These are phyloP conservation scores for Diglossa brunneiventris DNA, from an alignment of 2,113 vertebrate genomes.

Conservation along the genomic window DNA sequence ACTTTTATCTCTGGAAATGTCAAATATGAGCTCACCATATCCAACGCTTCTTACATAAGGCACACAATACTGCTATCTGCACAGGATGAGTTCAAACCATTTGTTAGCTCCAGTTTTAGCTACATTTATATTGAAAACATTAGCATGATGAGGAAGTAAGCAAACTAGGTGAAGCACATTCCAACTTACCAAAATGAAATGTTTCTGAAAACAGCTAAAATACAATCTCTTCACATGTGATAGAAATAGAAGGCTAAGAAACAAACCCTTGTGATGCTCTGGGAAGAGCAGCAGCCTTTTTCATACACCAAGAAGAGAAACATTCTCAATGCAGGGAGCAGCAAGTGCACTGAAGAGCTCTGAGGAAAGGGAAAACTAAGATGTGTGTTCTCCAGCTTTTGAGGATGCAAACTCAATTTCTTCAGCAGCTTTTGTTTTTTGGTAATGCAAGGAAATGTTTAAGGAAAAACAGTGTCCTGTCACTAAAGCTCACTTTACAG, in stretches of 20 bases:
- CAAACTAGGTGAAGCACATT: not conserved
- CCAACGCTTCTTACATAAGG: not conserved
- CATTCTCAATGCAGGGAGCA: not conserved
- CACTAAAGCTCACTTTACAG: not conserved
- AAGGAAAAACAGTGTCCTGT: not conserved
- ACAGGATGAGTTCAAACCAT: not conserved
- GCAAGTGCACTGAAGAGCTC: not conserved
- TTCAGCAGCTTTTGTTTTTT: not conserved
- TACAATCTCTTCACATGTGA: not conserved
- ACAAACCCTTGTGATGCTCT: not conserved
- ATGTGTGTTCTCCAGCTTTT: not conserved
- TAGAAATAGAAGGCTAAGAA: not conserved
- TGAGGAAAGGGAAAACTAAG: not conserved
- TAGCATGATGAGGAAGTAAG: not conserved
- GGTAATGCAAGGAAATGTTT: too few relatives aligned
- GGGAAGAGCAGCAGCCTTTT: not conserved
- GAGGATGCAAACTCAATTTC: not conserved
- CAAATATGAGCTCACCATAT: not conserved
- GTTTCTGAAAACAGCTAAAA: not conserved
- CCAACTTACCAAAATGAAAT: not conserved
- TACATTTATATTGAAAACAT: not conserved
- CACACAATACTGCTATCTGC: not conserved
- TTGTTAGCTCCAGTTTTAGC: not conserved
- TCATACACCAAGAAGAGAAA: not conserved
- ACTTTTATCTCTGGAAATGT: not conserved